phyloP scores from a whole-genome alignment of 2,113 vertebrate species.

The Neogobius melanostomus region DNA sequence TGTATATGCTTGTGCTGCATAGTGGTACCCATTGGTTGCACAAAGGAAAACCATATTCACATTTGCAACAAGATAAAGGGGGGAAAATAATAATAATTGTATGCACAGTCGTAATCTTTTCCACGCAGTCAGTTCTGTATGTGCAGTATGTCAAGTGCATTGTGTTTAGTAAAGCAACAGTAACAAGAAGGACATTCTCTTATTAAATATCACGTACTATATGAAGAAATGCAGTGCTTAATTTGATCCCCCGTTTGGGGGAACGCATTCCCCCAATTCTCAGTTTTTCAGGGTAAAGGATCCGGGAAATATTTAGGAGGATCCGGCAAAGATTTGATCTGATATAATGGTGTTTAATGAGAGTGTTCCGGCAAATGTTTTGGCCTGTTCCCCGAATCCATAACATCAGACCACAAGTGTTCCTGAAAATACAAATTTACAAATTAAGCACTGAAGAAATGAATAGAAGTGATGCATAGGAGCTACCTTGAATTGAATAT shows the following conservation, averaged over 20 bases:
- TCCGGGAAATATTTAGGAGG: too few species aligned
- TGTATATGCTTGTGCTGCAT: constrained; percentile 2
- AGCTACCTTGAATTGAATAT: constrained; percentile 18
- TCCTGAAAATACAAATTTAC: too few species aligned
- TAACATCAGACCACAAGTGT: too few species aligned
- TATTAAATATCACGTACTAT: constrained; percentile 11
- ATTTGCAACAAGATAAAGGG: neutral
- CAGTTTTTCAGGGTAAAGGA: too few species aligned
- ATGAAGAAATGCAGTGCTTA: constrained; percentile 33
- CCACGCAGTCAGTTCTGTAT: constrained; percentile 13
- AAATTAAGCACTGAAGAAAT: too few species aligned
- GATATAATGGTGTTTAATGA: too few species aligned
- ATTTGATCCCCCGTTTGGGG: too few species aligned
- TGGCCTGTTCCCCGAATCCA: too few species aligned
- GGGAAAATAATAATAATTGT: constrained; percentile 5
- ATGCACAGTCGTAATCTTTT: neutral
- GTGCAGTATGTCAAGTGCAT: constrained; percentile 27
- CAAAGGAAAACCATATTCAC: neutral
- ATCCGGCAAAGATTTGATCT: too few species aligned
- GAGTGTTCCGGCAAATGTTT: too few species aligned
- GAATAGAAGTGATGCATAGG: constrained; percentile 9
- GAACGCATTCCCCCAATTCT: too few species aligned
- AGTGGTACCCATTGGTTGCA: neutral
- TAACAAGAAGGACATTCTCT: constrained; percentile 13
- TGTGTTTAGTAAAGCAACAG: constrained; percentile 17